Evolutionary conservation across 2,113 vertebrate species (phyloP).

Genomic region (Casuarius casuarius): DNA sequence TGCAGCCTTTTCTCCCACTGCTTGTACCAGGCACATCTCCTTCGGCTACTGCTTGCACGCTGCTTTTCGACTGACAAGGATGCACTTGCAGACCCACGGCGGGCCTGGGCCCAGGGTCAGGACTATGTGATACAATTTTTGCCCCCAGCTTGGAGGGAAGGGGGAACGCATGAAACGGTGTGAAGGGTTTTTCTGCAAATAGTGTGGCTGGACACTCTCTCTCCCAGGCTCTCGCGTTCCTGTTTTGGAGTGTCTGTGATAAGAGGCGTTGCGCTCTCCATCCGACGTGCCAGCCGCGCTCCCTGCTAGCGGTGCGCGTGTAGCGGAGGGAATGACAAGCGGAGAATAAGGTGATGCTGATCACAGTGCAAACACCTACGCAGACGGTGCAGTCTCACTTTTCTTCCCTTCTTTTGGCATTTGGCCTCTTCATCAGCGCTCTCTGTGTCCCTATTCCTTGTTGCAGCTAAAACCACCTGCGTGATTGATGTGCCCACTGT

Average conservation of each 20-base stretch:
- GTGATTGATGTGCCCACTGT: neutral
- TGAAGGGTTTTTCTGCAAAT: neutral
- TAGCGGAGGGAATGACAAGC: neutral
- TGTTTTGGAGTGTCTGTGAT: neutral
- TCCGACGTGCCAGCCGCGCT: neutral
- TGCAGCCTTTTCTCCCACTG: no score
- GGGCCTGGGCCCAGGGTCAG: no score
- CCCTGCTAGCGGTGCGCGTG: neutral
- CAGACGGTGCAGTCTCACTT: neutral
- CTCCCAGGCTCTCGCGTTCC: neutral
- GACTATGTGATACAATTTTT: neutral
- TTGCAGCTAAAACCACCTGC: neutral
- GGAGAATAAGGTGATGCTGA: neutral
- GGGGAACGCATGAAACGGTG: no score
- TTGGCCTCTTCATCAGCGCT: neutral
- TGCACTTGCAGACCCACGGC: no score
- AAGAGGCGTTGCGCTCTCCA: accelerated
- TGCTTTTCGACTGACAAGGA: no score
- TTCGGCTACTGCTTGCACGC: no score
- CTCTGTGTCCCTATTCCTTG: accelerated
- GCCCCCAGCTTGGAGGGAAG: neutral
- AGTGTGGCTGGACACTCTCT: neutral
- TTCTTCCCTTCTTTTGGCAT: no score
- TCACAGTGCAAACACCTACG: neutral
- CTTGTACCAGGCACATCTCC: no score